A percentile compares a stretch with the other conserved stretches of the same genome.
phyloP scores from a whole-genome alignment of 2,888 invertebrate genomes.

The Nipponacmea schrenckii region DNA sequence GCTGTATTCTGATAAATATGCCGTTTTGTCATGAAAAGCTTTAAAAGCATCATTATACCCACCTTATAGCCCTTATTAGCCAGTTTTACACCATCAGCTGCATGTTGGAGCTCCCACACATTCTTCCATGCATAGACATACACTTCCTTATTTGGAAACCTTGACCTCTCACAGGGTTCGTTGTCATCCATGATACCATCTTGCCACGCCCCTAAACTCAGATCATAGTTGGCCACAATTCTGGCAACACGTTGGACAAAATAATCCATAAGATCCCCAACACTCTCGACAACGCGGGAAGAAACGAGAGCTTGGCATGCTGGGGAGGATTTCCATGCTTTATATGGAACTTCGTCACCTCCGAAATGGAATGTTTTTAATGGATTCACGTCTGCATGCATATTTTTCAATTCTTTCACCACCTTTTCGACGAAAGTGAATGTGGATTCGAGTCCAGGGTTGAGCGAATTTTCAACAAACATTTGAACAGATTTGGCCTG shows the following conservation, averaged over 20 bases:
- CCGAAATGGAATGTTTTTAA: slow-evolving; percentile 59
- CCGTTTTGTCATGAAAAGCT: too few species aligned
- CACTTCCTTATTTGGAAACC: slow-evolving; percentile 45
- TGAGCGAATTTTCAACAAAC: slow-evolving; percentile 61
- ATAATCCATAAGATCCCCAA: slow-evolving; percentile 47
- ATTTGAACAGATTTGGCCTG: slow-evolving; percentile 55
- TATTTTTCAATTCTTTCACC: slow-evolving; percentile 45
- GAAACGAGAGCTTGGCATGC: slow-evolving; percentile 47
- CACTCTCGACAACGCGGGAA: slow-evolving; percentile 34
- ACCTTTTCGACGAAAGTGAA: slow-evolving; percentile 59
- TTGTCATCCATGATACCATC: slow-evolving; percentile 37
- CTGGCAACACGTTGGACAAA: slow-evolving; percentile 49
- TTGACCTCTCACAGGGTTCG: slow-evolving; percentile 17
- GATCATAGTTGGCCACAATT: slow-evolving; percentile 38
- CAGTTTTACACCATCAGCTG: slow-evolving; percentile 53
- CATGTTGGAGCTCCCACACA: slow-evolving; percentile 61
- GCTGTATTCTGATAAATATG: too few species aligned
- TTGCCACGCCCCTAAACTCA: slow-evolving; percentile 49
- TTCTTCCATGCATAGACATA: slow-evolving; percentile 61
- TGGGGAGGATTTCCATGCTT: slow-evolving; percentile 56
- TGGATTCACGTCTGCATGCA: slow-evolving; percentile 50
- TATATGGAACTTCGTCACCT: slow-evolving; percentile 60
- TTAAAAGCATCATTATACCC: not conserved
- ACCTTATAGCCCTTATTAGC: slow-evolving; percentile 62
- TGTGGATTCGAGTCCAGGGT: slow-evolving; percentile 61